Evolutionary conservation across 64 coral and sea anemone species (phyloP).

Genomic region (Actinia tenebrosa): DNA sequence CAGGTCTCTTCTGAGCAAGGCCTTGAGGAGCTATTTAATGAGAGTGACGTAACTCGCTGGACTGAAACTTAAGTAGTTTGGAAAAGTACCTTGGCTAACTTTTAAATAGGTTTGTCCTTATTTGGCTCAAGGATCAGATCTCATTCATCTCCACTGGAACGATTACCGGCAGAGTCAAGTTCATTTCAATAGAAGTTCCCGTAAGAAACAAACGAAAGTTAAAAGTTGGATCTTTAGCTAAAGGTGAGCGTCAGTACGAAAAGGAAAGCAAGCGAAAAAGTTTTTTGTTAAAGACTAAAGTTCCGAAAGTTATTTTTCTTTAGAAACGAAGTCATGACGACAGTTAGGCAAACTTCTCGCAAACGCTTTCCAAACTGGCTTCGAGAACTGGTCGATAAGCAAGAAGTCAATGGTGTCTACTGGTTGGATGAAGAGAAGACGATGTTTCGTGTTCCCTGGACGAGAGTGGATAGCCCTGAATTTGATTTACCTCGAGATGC

Average conservation of each 20-base stretch:
- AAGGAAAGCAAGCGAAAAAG: not conserved
- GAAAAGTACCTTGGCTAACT: not conserved
- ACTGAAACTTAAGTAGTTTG: not conserved
- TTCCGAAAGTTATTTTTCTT: not conserved
- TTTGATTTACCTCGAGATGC: slow-evolving; percentile 69
- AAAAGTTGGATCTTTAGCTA: not conserved
- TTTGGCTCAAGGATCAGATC: not conserved
- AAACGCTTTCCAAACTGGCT: slow-evolving; percentile 78
- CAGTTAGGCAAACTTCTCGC: not conserved
- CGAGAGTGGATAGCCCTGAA: slow-evolving; percentile 76
- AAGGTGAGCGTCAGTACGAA: not conserved
- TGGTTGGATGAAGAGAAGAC: slow-evolving; percentile 56
- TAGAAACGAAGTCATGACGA: not conserved
- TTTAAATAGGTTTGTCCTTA: not conserved
- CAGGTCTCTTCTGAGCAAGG: not conserved
- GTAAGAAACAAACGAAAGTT: not conserved
- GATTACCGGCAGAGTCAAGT: not conserved
- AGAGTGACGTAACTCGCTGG: not conserved
- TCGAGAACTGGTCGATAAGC: slow-evolving; percentile 44
- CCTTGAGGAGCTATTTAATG: not conserved
- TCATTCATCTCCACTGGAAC: not conserved
- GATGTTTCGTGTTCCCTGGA: slow-evolving; percentile 72
- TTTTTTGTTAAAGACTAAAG: not conserved
- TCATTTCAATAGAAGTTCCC: not conserved
- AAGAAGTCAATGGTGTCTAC: slow-evolving; percentile 47